phyloP scores from a whole-genome alignment of 2,888 invertebrate genomes.

The Lydus trimaculatus region DNA sequence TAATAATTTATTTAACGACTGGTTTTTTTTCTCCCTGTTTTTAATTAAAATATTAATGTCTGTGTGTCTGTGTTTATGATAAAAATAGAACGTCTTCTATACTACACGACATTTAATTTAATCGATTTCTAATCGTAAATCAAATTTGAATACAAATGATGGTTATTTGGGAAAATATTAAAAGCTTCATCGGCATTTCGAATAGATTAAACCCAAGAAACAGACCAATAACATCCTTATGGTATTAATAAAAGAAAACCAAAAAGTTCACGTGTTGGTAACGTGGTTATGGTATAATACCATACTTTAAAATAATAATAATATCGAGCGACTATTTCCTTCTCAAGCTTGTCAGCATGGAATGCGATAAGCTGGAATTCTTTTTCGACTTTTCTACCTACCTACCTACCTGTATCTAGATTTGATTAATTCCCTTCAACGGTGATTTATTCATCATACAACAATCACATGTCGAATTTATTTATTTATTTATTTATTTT shows the following conservation, averaged over 20 bases:
- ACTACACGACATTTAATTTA: background rate
- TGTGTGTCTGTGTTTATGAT: too few species aligned
- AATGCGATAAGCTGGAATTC: background rate
- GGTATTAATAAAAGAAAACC: too few species aligned
- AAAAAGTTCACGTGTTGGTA: background rate
- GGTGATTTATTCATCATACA: background rate
- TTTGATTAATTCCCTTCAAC: background rate
- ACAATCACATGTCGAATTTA: conserved; percentile 3
- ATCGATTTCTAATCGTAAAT: conserved; percentile 3
- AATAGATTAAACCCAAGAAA: background rate
- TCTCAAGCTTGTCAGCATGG: conserved; percentile 8
- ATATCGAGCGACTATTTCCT: background rate
- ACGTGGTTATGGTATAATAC: background rate
- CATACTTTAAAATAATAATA: background rate
- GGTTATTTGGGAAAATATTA: background rate
- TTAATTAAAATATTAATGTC: too few species aligned
- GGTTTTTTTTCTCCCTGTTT: too few species aligned
- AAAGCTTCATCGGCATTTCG: background rate
- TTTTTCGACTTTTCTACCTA: background rate
- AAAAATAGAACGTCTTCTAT: too few species aligned
- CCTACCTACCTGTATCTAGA: background rate
- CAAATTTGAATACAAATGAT: background rate
- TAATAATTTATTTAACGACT: too few species aligned
- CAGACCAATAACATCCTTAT: background rate
- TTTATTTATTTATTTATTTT: background rate